Conservation (phyloP, 92 coral and sea anemone genomes). For the Bergia puertoricense region DNA sequence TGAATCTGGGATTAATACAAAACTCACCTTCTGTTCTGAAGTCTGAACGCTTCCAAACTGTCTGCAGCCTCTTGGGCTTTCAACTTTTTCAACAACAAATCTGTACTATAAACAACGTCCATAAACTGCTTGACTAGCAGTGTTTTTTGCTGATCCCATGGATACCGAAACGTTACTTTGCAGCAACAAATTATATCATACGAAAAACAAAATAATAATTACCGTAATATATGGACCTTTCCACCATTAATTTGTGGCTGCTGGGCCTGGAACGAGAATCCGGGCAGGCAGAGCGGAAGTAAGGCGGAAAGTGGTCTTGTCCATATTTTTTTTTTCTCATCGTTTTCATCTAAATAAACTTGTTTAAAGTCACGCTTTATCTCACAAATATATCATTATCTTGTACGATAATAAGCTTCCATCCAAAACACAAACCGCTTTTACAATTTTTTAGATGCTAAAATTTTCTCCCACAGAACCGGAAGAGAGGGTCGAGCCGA, state of each 20-base stretch:
- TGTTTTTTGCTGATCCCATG: constrained; percentile 24
- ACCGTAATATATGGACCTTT: too few relatives aligned
- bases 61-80: not conserved
- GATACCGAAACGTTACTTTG: not conserved
- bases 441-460: not conserved
- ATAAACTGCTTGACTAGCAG: constrained; percentile 10
- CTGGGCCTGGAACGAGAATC: too few relatives aligned
- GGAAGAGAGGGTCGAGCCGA: not conserved
- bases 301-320: too few relatives aligned
- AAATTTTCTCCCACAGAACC: not conserved
- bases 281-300: not conserved
- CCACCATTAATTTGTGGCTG: not conserved
- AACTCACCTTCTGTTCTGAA: too few relatives aligned
- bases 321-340: not conserved
- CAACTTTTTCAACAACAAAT: not conserved
- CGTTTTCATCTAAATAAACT: not conserved
- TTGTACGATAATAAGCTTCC: not conserved
- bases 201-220: not conserved
- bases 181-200: not conserved
- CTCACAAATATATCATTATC: too few relatives aligned
- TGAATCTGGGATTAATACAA: too few relatives aligned
- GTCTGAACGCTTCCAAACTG: too few relatives aligned
- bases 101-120: not conserved
- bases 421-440: not conserved
- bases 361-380: too few relatives aligned